Evolutionary conservation across 2,888 invertebrate species (phyloP).

Genomic region (Drosophila acutilabella): DNA sequence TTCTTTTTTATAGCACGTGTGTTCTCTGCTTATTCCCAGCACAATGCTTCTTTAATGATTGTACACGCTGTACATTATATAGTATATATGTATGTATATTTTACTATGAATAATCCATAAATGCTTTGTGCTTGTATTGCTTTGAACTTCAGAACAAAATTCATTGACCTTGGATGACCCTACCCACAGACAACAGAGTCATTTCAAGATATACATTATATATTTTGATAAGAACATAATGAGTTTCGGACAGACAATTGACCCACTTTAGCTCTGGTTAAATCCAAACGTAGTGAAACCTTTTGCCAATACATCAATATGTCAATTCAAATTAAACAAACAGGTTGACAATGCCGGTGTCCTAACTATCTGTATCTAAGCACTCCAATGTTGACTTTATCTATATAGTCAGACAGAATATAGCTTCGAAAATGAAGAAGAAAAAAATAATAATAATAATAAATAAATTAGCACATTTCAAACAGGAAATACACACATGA

Average conservation of each 20-base stretch:
- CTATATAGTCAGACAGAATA: slow-evolving; percentile 21
- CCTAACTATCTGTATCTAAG: slow-evolving; percentile 4
- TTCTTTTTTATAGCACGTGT: slow-evolving; percentile 15
- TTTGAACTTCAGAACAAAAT: slow-evolving; percentile 15
- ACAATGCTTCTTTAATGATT: slow-evolving; percentile 7
- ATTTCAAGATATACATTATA: background rate
- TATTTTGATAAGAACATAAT: slow-evolving; percentile 19
- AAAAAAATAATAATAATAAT: slow-evolving; percentile 15
- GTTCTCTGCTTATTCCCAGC: slow-evolving; percentile 1
- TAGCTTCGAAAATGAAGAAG: slow-evolving; percentile 27
- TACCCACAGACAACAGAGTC: slow-evolving; percentile 17
- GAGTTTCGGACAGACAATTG: slow-evolving; percentile 31
- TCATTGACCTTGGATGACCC: slow-evolving; percentile 39
- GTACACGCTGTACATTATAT: background rate
- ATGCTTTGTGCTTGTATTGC: background rate
- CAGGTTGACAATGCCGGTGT: slow-evolving; percentile 50
- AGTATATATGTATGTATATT: background rate
- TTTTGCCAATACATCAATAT: slow-evolving; percentile 27
- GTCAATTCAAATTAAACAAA: slow-evolving; percentile 34
- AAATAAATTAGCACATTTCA: slow-evolving; percentile 67
- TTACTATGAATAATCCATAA: background rate
- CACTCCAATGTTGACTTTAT: slow-evolving; percentile 10
- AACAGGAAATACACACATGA: slow-evolving; percentile 64
- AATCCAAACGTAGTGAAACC: slow-evolving; percentile 9
- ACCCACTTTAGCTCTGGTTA: slow-evolving; percentile 46